Evolutionary conservation across 2,797 vertebrate genomes (phyloP).

Genomic region (Sebastes cheni): DNA sequence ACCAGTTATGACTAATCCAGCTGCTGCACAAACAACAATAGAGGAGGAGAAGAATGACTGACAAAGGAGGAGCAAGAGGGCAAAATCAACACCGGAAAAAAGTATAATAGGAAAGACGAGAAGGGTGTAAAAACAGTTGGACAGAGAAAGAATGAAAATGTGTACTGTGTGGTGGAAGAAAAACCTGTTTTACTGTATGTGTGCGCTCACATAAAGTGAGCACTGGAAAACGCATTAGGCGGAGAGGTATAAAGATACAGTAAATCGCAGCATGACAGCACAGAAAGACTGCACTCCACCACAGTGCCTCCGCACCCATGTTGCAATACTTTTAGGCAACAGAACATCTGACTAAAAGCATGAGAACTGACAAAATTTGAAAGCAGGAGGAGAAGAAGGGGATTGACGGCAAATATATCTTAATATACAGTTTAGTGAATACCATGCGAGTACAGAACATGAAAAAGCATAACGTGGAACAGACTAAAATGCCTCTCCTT

Average conservation of each 20-base stretch:
- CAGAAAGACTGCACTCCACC: conserved; percentile 12
- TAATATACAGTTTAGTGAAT: not conserved
- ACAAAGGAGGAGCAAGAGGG: not conserved
- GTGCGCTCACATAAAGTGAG: conserved; percentile 19
- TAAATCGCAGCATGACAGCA: conserved; percentile 38
- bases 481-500: not conserved
- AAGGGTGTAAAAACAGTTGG: conserved; percentile 2
- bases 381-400: not conserved
- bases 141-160: conserved; percentile 26
- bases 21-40: conserved; percentile 7
- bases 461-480: not conserved
- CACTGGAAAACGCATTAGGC: conserved; percentile 42
- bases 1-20: conserved; percentile 13
- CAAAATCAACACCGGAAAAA: not conserved
- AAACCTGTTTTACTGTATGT: conserved; percentile 6
- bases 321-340: not conserved
- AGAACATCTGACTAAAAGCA: not conserved
- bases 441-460: not conserved
- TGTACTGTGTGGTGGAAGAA: conserved; percentile 23
- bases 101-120: not conserved
- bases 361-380: not conserved
- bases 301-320: not conserved
- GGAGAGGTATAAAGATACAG: conserved; percentile 18
- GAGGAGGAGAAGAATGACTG: not conserved
- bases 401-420: not conserved